phyloP scores from a whole-genome alignment of 2,888 invertebrate species.

The Cephalotes varians region DNA sequence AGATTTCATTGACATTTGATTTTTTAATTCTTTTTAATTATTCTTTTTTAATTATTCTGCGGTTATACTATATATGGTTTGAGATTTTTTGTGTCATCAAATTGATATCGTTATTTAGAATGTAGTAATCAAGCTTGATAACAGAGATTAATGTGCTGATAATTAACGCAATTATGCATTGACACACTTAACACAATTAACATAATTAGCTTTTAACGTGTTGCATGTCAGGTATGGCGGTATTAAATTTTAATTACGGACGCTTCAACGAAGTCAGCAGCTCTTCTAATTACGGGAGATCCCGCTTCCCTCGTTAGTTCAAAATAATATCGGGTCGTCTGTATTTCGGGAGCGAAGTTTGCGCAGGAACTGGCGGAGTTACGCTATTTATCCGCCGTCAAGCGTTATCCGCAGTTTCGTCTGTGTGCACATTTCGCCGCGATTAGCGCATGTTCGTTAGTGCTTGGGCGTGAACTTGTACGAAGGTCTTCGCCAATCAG shows the following conservation, averaged over 20 bases:
- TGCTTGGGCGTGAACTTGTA: conserved; percentile 72
- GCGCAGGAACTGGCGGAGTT: conserved; percentile 67
- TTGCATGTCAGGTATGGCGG: not conserved
- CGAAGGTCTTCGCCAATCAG: conserved; percentile 74
- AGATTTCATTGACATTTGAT: not conserved
- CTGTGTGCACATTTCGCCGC: conserved; percentile 63
- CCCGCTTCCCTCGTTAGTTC: conserved; percentile 25
- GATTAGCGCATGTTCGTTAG: conserved; percentile 72
- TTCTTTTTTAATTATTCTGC: not conserved
- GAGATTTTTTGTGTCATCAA: not conserved
- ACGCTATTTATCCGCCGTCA: conserved; percentile 78
- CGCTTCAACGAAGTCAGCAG: not conserved
- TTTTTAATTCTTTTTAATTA: not conserved
- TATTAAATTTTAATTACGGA: conserved; percentile 41
- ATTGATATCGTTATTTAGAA: not conserved
- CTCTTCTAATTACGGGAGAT: conserved; percentile 37
- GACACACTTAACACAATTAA: conserved; percentile 6
- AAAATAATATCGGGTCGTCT: conserved; percentile 37
- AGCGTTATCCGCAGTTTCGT: conserved; percentile 74
- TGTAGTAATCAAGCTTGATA: not conserved
- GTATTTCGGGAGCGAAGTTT: conserved; percentile 14
- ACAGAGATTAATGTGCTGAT: not conserved
- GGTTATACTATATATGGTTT: too few relatives aligned
- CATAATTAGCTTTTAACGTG: conserved; percentile 19
- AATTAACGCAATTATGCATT: conserved; percentile 7